Conservation (phyloP, 2,888 invertebrate species). For the Troides oblongomaculatus region DNA sequence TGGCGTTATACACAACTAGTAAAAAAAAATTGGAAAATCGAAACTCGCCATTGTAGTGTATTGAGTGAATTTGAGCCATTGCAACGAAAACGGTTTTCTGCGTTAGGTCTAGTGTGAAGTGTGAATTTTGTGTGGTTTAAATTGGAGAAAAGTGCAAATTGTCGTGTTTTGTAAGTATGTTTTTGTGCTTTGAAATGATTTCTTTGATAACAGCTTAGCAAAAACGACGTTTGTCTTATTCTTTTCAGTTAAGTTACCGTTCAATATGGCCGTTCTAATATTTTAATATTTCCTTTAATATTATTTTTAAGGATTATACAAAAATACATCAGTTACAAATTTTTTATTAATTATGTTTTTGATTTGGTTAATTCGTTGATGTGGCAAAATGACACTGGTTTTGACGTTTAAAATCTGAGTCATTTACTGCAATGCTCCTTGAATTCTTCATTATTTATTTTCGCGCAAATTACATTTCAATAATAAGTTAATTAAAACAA, state of each 20-base stretch:
- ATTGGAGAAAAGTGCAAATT: slow-evolving; percentile 60
- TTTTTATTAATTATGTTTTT: slow-evolving; percentile 20
- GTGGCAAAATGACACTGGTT: slow-evolving; percentile 75
- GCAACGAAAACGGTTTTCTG: slow-evolving; percentile 77
- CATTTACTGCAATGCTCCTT: slow-evolving; percentile 51
- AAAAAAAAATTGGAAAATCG: slow-evolving; percentile 56
- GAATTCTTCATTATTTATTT: slow-evolving; percentile 37
- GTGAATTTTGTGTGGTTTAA: slow-evolving; percentile 68
- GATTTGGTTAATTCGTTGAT: slow-evolving; percentile 57
- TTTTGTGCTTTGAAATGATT: slow-evolving; percentile 33
- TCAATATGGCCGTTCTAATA: slow-evolving; percentile 78
- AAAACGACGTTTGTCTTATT: slow-evolving; percentile 37
- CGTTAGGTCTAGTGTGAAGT: slow-evolving; percentile 74
- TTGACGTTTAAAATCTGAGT: slow-evolving; percentile 75
- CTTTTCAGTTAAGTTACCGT: slow-evolving; percentile 50
- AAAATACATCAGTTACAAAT: slow-evolving; percentile 26
- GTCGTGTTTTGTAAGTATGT: slow-evolving; percentile 70
- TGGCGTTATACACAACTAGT: slow-evolving; percentile 46
- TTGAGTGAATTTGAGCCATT: slow-evolving; percentile 49
- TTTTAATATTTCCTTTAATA: slow-evolving; percentile 44
- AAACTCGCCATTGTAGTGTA: slow-evolving; percentile 52
- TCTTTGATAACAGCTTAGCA: slow-evolving; percentile 28
- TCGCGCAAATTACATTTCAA: slow-evolving; percentile 34
- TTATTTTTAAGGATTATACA: slow-evolving; percentile 30
- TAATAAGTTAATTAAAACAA: slow-evolving; percentile 8